These are phyloP conservation scores for Aphidius ervi DNA, from an alignment of 1,140 invertebrate genomes.

Conservation along the genomic window DNA sequence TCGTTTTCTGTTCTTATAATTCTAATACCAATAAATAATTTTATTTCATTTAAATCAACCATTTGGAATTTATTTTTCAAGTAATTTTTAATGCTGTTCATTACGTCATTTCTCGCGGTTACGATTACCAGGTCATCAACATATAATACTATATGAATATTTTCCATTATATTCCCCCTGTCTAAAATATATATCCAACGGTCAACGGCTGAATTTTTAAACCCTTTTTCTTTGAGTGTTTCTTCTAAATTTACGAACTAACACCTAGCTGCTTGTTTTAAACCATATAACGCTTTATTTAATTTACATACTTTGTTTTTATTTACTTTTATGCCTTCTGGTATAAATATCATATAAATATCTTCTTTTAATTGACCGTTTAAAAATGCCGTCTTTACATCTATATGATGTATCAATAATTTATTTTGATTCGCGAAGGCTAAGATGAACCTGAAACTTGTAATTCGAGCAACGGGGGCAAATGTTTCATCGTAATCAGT, in stretches of 20 bases:
- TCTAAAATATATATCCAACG: constrained; percentile 20
- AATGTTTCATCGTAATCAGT: no score
- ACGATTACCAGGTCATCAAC: constrained; percentile 24
- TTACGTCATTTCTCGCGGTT: neutral
- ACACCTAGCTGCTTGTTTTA: constrained; percentile 40
- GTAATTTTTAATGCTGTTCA: constrained; percentile 17
- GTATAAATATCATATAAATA: constrained; percentile 27
- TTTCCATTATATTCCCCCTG: constrained; percentile 4
- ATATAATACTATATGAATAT: constrained; percentile 27
- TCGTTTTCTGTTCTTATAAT: constrained; percentile 8
- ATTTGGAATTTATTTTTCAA: constrained; percentile 20
- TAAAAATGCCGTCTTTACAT: constrained; percentile 35
- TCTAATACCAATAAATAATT: constrained; percentile 26
- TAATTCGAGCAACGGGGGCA: no score
- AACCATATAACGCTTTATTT: constrained; percentile 33
- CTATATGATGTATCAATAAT: constrained; percentile 15
- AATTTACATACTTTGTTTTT: constrained; percentile 21
- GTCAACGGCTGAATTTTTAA: constrained; percentile 1
- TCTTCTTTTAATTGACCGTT: no score
- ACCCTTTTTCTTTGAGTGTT: constrained; percentile 8
- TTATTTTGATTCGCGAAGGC: no score
- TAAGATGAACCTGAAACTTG: no score
- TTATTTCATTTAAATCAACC: constrained; percentile 23
- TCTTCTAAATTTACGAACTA: neutral
- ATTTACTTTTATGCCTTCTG: constrained; percentile 28